These are phyloP conservation scores for Stenolophus ochropezus DNA, from an alignment of 2,888 invertebrate species.

Conservation along the genomic window DNA sequence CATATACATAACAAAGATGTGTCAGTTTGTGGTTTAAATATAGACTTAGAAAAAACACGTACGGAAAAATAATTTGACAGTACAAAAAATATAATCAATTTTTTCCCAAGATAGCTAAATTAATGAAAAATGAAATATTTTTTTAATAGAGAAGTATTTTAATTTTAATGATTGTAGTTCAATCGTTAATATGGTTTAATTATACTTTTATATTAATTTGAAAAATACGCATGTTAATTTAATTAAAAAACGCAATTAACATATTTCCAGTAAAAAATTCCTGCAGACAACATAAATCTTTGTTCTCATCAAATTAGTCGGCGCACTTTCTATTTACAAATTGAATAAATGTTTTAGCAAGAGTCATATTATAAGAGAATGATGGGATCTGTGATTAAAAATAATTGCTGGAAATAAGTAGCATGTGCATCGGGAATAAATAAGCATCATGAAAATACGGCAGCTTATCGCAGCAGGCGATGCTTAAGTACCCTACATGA, in stretches of 20 bases:
- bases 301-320: background rate
- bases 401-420: constrained; percentile 2
- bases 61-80: no score
- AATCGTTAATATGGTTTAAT: no score
- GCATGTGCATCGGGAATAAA: background rate
- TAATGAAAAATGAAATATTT: no score
- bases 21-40: no score
- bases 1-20: no score
- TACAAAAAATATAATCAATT: no score
- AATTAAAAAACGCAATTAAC: background rate
- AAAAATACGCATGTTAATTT: no score
- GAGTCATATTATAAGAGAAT: background rate
- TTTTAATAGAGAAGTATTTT: no score
- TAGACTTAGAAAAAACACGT: no score
- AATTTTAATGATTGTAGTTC: no score
- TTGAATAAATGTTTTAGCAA: background rate
- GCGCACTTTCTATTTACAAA: background rate
- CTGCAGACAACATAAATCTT: background rate
- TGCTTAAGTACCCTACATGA: background rate
- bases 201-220: no score
- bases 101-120: no score
- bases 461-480: background rate
- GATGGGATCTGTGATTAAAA: background rate
- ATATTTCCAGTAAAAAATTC: background rate
- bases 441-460: background rate